Evolutionary conservation across 2,113 vertebrate species (phyloP).

Genomic region (Lepus timidus): DNA sequence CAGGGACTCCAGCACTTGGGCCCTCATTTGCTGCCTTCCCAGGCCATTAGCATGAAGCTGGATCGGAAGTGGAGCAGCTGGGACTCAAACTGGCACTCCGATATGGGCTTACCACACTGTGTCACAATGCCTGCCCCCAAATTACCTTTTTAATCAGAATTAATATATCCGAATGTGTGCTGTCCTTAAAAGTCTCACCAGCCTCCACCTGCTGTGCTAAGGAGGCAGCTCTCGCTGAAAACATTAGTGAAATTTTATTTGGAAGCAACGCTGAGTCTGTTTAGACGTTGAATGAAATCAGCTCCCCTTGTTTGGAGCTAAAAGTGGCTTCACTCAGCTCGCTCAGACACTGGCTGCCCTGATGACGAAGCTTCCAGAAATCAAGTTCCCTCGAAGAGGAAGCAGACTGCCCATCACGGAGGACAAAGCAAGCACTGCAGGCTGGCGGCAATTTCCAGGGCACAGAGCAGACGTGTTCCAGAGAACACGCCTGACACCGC

Average conservation of each 20-base stretch:
- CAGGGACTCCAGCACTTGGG: too few relatives aligned
- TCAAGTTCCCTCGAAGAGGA: not conserved
- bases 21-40: too few relatives aligned
- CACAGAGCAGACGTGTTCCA: not conserved
- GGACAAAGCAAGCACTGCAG: not conserved
- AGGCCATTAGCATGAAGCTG: too few relatives aligned
- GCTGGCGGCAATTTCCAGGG: not conserved
- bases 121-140: too few relatives aligned
- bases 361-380: constrained; percentile 15
- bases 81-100: too few relatives aligned
- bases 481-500: not conserved
- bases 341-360: not conserved
- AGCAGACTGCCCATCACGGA: not conserved
- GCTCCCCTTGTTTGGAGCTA: constrained; percentile 49
- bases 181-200: not conserved
- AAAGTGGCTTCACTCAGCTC: constrained; percentile 35
- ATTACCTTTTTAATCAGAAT: not conserved
- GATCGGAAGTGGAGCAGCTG: too few relatives aligned
- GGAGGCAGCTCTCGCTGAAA: not conserved
- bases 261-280: constrained; percentile 9
- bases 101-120: too few relatives aligned
- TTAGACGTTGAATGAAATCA: constrained; percentile 47
- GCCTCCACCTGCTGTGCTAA: not conserved
- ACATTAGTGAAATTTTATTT: constrained; percentile 16
- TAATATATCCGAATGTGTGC: not conserved